These are phyloP conservation scores for Drosophila truncata DNA, from an alignment of 1,140 invertebrate genomes.

Conservation along the genomic window DNA sequence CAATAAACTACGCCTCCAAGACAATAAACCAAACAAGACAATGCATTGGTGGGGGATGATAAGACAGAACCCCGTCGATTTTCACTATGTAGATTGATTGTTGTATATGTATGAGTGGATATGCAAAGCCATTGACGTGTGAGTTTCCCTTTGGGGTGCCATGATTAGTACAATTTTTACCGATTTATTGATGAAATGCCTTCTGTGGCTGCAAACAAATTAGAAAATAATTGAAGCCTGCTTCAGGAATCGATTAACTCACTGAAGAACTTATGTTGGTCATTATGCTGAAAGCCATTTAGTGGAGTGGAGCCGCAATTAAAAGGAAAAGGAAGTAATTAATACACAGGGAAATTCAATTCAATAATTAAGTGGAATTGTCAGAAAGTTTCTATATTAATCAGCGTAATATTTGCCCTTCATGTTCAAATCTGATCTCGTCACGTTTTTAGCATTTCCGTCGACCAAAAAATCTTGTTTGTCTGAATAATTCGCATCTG, in stretches of 20 bases:
- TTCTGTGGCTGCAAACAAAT: slow-evolving; percentile 58
- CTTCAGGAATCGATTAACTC: slow-evolving; percentile 44
- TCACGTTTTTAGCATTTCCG: slow-evolving; percentile 36
- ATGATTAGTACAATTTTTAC: slow-evolving; percentile 39
- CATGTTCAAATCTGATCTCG: slow-evolving; percentile 26
- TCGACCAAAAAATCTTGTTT: slow-evolving; percentile 33
- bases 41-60: slow-evolving; percentile 23
- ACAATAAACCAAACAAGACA: slow-evolving; percentile 19
- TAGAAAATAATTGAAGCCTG: slow-evolving; percentile 71
- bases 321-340: slow-evolving; percentile 30
- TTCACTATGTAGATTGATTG: slow-evolving; percentile 35
- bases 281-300: slow-evolving; percentile 49
- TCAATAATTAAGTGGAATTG: not conserved
- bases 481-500: slow-evolving; percentile 38
- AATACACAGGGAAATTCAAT: not conserved
- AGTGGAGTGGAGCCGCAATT: slow-evolving; percentile 24
- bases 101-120: slow-evolving; percentile 2
- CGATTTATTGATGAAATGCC: slow-evolving; percentile 50
- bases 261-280: slow-evolving; percentile 32
- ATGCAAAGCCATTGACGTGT: slow-evolving; percentile 16
- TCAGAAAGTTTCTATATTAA: slow-evolving; percentile 2
- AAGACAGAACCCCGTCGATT: slow-evolving; percentile 12
- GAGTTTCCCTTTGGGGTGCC: slow-evolving; percentile 1
- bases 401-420: slow-evolving; percentile 3
- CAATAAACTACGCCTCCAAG: slow-evolving; percentile 61